Conservation (phyloP, 2,797 vertebrate species). For the Leptatherina wallacei region DNA sequence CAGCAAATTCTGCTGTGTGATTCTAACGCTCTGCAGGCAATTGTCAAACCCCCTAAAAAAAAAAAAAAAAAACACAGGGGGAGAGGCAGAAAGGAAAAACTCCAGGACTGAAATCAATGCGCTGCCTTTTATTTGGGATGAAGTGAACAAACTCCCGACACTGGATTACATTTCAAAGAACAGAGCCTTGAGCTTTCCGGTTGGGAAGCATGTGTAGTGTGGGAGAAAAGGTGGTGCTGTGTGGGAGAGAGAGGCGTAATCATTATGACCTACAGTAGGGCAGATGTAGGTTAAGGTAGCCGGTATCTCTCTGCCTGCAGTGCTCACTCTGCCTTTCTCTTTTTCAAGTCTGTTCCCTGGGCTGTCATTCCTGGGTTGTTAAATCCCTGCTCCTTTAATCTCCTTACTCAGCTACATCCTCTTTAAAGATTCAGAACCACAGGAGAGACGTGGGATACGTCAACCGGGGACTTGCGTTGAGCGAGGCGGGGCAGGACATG, state of each 20-base stretch:
- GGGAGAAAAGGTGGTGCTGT: slow-evolving; percentile 67
- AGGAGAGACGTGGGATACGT: slow-evolving; percentile 67
- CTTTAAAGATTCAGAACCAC: slow-evolving; percentile 88
- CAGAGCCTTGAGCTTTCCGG: slow-evolving; percentile 61
- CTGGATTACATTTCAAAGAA: slow-evolving; percentile 75
- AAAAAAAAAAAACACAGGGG: too few relatives aligned
- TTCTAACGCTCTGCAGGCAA: slow-evolving; percentile 65
- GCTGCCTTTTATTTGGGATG: slow-evolving; percentile 66
- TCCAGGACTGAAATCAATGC: slow-evolving; percentile 64
- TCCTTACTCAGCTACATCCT: slow-evolving; percentile 85
- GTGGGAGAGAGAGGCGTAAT: slow-evolving; percentile 73
- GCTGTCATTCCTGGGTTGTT: slow-evolving; percentile 79
- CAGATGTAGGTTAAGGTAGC: slow-evolving; percentile 79
- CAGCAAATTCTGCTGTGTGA: slow-evolving; percentile 62
- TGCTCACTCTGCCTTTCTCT: slow-evolving; percentile 65
- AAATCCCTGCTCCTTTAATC: slow-evolving; percentile 88
- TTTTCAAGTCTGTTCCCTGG: slow-evolving; percentile 72
- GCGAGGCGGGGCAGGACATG: slow-evolving; percentile 57
- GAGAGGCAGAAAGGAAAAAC: slow-evolving; percentile 39
- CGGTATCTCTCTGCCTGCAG: slow-evolving; percentile 60
- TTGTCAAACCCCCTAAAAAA: slow-evolving; percentile 56
- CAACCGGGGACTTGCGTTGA: slow-evolving; percentile 51
- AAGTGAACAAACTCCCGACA: slow-evolving; percentile 66
- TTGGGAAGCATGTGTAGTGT: slow-evolving; percentile 52
- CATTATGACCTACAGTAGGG: slow-evolving; percentile 76